These are phyloP conservation scores for Lepidothrix coronata DNA, from an alignment of 2,113 vertebrate species.

Conservation along the genomic window DNA sequence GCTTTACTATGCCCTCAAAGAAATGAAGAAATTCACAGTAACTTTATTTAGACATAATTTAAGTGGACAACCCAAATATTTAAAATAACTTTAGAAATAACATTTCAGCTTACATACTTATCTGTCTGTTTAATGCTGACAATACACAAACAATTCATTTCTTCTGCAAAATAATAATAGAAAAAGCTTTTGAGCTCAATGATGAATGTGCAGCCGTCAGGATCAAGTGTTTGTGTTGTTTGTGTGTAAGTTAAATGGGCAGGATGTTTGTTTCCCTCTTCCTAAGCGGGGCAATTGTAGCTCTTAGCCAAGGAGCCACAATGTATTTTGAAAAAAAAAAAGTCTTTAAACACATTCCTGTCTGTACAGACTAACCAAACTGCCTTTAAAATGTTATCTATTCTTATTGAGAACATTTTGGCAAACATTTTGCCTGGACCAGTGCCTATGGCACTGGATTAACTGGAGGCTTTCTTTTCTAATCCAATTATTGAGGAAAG, in stretches of 20 bases:
- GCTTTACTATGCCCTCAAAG: background rate
- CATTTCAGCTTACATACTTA: background rate
- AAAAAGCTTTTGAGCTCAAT: background rate
- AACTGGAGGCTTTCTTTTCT: background rate
- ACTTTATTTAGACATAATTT: conserved; percentile 8
- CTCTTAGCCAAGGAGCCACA: background rate
- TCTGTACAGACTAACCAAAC: background rate
- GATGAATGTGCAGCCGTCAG: background rate
- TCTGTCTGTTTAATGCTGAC: background rate
- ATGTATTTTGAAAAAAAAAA: background rate
- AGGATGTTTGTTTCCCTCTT: background rate
- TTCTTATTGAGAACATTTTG: background rate
- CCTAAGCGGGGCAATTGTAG: background rate
- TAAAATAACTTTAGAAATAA: conserved; percentile 13
- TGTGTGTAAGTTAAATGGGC: background rate
- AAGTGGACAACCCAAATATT: conserved; percentile 26
- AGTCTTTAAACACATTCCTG: background rate
- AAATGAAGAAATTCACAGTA: background rate
- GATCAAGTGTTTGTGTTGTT: background rate
- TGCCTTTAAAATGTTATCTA: background rate
- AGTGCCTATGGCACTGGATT: background rate
- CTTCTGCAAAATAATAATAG: background rate
- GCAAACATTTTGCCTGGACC: background rate
- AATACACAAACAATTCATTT: background rate
- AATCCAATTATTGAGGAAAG: background rate